Evolutionary conservation across 2,888 invertebrate genomes (phyloP).

Genomic region (Apodemia hepburni): DNA sequence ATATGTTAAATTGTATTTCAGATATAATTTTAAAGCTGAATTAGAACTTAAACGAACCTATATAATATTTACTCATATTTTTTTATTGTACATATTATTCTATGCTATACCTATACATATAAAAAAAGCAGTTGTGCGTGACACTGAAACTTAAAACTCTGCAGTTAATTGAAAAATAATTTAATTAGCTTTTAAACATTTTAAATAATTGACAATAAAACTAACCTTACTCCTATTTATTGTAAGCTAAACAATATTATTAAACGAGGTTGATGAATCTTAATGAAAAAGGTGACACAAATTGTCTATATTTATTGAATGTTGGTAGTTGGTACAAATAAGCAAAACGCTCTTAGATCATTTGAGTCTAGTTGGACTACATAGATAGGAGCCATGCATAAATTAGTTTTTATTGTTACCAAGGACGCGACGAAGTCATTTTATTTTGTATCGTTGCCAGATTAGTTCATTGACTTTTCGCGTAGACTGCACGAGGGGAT

Average conservation of each 20-base stretch:
- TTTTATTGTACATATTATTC: too few species aligned
- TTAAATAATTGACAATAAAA: too few species aligned
- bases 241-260: background rate
- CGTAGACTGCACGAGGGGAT: slow-evolving; percentile 53
- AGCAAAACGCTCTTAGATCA: background rate
- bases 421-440: slow-evolving; percentile 8
- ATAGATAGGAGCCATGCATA: slow-evolving; percentile 5
- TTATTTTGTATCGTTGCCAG: slow-evolving; percentile 35
- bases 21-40: too few species aligned
- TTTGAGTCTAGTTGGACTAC: background rate
- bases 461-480: slow-evolving; percentile 75
- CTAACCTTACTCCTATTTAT: background rate
- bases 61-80: too few species aligned
- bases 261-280: background rate
- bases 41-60: too few species aligned
- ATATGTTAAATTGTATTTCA: too few species aligned
- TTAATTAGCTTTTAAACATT: too few species aligned
- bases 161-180: too few species aligned
- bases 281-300: background rate
- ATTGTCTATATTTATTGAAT: background rate
- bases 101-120: too few species aligned
- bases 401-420: slow-evolving; percentile 2
- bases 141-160: too few species aligned
- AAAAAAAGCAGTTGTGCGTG: too few species aligned
- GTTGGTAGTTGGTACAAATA: background rate